phyloP scores from a whole-genome alignment of 2,797 vertebrate genomes.

The Cossypha caffra region DNA sequence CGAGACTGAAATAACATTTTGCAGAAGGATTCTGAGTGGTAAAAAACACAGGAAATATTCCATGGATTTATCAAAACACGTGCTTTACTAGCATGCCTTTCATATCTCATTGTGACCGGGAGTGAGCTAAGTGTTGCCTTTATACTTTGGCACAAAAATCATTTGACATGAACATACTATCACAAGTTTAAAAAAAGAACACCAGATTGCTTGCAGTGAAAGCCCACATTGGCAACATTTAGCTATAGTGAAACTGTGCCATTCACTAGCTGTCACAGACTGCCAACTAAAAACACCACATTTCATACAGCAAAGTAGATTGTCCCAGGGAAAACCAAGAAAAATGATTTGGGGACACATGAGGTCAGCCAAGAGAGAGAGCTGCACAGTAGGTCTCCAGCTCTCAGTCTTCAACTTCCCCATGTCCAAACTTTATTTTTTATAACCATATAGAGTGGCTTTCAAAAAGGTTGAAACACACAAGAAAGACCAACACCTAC shows the following conservation, averaged over 20 bases:
- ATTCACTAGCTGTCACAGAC: not conserved
- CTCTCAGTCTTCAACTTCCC: not conserved
- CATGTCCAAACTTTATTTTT: not conserved
- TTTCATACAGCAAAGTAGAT: not conserved
- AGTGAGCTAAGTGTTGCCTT: not conserved
- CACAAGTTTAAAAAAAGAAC: slow-evolving; percentile 1
- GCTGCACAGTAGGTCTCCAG: not conserved
- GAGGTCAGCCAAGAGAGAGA: not conserved
- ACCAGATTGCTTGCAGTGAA: not conserved
- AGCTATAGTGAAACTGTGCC: not conserved
- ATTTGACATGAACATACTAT: not conserved
- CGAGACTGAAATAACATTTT: not conserved
- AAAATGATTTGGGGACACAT: not conserved
- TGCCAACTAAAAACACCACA: not conserved
- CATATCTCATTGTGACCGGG: not conserved
- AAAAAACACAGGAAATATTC: not conserved
- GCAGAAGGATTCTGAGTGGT: not conserved
- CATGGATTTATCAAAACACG: not conserved
- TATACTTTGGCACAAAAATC: not conserved
- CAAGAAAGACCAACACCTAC: not conserved
- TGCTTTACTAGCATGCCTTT: not conserved
- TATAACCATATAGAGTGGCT: not conserved
- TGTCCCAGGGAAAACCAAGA: not conserved
- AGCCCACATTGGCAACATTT: not conserved
- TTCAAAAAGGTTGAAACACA: not conserved